A percentile compares a stretch with the other conserved stretches of the same genome.
These are phyloP conservation scores for Leucophenga maculata DNA, from an alignment of 2,888 invertebrate genomes.

Conservation along the genomic window DNA sequence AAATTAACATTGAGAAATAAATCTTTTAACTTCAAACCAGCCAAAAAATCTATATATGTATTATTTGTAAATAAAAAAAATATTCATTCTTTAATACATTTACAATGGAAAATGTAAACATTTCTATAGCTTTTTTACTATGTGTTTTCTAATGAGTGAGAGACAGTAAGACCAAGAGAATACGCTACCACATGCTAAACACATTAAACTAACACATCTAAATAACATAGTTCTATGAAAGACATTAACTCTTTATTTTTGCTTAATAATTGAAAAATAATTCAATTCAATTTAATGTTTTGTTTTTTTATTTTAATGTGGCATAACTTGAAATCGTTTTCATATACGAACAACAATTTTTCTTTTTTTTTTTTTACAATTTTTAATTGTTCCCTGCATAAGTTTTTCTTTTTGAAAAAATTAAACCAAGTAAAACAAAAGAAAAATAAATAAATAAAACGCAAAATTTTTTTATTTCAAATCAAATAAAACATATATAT, in stretches of 20 bases:
- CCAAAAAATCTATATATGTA: no score
- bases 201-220: slow-evolving; percentile 17
- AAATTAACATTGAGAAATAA: no score
- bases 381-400: slow-evolving; percentile 64
- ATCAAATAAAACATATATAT: slow-evolving; percentile 34
- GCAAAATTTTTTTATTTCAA: slow-evolving; percentile 29
- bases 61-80: no score
- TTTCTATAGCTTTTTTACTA: no score
- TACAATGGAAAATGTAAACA: no score
- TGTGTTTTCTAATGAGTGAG: not conserved
- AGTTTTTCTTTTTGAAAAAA: slow-evolving; percentile 5
- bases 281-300: not conserved
- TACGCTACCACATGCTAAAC: slow-evolving; percentile 14
- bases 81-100: not conserved
- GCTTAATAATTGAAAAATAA: not conserved
- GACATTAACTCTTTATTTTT: slow-evolving; percentile 1
- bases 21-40: no score
- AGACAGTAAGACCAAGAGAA: not conserved
- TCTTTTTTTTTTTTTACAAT: slow-evolving; percentile 56
- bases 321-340: slow-evolving; percentile 23
- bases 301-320: not conserved
- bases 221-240: not conserved
- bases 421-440: slow-evolving; percentile 32
- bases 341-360: slow-evolving; percentile 30
- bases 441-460: not conserved